A percentile compares a stretch with the other conserved stretches of the same genome.
phyloP scores from a whole-genome alignment of 2,888 invertebrate genomes.

The Oscheius myriophilus region DNA sequence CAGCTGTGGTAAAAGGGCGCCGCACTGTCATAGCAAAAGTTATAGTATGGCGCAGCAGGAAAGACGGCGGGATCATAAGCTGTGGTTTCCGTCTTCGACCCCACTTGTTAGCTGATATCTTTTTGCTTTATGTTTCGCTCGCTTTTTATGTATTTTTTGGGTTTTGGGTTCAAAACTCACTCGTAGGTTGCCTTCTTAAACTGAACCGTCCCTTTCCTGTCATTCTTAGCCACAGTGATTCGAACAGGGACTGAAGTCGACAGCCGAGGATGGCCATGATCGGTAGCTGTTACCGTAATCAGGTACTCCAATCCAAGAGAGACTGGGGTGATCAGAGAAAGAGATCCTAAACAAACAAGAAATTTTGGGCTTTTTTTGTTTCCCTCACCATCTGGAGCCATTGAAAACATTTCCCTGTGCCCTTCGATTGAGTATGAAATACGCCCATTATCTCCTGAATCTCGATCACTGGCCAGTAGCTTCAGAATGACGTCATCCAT shows the following conservation, averaged over 20 bases:
- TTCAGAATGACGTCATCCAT: constrained; percentile 78
- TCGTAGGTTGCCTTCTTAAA: constrained; percentile 22
- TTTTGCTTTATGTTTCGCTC: too few relatives aligned
- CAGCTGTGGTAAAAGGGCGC: too few relatives aligned
- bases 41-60: too few relatives aligned
- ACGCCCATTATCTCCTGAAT: constrained; percentile 90
- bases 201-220: neutral
- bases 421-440: constrained; percentile 74
- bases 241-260: constrained; percentile 38
- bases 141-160: too few relatives aligned
- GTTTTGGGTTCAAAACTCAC: neutral
- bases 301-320: constrained; percentile 37
- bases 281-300: constrained; percentile 51
- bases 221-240: constrained; percentile 33
- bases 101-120: too few relatives aligned
- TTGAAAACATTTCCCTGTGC: constrained; percentile 30
- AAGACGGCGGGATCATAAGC: too few relatives aligned
- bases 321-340: constrained; percentile 14
- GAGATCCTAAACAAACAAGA: constrained; percentile 10
- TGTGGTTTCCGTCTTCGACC: too few relatives aligned
- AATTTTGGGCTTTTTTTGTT: too few relatives aligned
- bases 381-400: constrained; percentile 24
- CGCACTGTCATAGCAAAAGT: too few relatives aligned
- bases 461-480: constrained; percentile 91
- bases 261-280: constrained; percentile 51